Base-by-base conservation (phyloP, 2,113 vertebrate species). In the Protomyctophum bolini region DNA sequence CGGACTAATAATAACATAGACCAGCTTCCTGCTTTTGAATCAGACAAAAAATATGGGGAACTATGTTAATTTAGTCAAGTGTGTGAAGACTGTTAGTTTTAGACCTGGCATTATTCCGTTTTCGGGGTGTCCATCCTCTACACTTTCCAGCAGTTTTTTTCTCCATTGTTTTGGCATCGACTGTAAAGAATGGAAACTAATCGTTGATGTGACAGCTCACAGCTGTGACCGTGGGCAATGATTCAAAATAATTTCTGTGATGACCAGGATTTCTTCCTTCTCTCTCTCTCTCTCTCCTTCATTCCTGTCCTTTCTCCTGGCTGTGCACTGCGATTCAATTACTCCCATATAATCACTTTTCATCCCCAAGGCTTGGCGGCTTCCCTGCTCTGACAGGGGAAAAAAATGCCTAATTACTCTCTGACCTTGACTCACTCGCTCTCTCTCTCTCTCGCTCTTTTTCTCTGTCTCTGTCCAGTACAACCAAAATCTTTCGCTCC, bases 321-420 rank as follows among this genome's bases (percentile, higher is more conserved):
- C 75, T 75, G 73, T 56, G 78, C 75, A 80, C 75, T 72, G 68
- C 77, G 88, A 89, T 92, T 92, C 88, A 90, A 90, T 92, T 90
- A 91, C 88, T 82, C 85, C 80, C 84, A 85, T 81, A 89, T 91
- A 92, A 92, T 92, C 88, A 88, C 87, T 91, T 89, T 88, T 89
- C 82, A 85, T 91, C 88, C 89, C 88, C 80, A 78, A 90, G 89
- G 91, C 89, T 82, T 75, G 86, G 88, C 83, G 79, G 68, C 87
- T 87, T 87, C 86, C 84, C 82, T 68, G 80, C 63, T 88, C 80
- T 72, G 83, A 85, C 79, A 87, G 81, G 21, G 81, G 21, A 81
- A 85, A 80, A 79, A 66, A 41, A 88, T 80, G 80, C 83, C 87
- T 89, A 91, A 92, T 91, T 92, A 92, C 88, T 91, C 82, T 59